Percentiles rank a stretch among this genome's conserved stretches.
Evolutionary conservation across 2,113 vertebrate genomes (phyloP).

Genomic region (Phoenicopterus ruber): DNA sequence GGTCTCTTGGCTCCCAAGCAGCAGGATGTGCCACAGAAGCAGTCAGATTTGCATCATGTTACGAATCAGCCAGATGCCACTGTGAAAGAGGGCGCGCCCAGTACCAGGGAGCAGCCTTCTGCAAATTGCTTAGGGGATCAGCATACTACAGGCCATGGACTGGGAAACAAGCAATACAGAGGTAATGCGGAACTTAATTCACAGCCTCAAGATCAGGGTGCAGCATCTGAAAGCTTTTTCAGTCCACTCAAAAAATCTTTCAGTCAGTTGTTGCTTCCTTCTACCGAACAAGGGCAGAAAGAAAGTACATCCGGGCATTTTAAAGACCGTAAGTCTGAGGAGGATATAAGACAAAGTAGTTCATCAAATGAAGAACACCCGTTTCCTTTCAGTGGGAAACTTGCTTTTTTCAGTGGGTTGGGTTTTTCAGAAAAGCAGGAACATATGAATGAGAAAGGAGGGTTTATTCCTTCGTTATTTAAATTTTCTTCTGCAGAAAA

Average conservation of each 20-base stretch:
- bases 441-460: constrained; percentile 49
- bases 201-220: not conserved
- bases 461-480: constrained; percentile 74
- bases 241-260: constrained; percentile 87
- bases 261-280: constrained; percentile 80
- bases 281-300: constrained; percentile 47
- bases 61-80: not conserved
- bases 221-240: constrained; percentile 72
- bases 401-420: constrained; percentile 70
- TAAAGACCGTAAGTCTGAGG: constrained; percentile 70
- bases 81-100: not conserved
- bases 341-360: constrained; percentile 56
- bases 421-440: constrained; percentile 68
- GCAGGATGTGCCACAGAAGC: constrained; percentile 8
- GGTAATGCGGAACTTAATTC: not conserved
- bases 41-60: not conserved
- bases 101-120: not conserved
- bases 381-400: constrained; percentile 72
- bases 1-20: constrained; percentile 42
- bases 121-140: not conserved
- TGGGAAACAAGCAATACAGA: not conserved
- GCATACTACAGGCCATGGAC: not conserved
- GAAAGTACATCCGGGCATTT: constrained; percentile 39
- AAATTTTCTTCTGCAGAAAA: constrained; percentile 80
- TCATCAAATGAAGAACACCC: constrained; percentile 48